phyloP scores from a whole-genome alignment of 2,888 invertebrate genomes.

The Conistra vaccinii region DNA sequence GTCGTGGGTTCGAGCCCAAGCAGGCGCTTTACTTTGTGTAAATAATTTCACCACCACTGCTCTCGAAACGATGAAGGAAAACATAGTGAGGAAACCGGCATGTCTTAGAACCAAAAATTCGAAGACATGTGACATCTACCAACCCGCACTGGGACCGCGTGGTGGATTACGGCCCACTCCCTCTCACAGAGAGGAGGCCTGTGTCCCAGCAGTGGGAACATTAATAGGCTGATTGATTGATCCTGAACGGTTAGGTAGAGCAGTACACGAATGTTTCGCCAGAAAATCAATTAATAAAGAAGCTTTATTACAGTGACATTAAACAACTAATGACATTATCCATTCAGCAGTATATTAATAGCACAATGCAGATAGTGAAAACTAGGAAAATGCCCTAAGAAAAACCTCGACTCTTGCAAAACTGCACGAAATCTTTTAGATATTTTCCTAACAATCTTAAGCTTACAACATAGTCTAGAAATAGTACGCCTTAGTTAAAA shows the following conservation, averaged over 20 bases:
- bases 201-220: too few species aligned
- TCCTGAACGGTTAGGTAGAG: background rate
- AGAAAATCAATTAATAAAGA: background rate
- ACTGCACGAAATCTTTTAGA: background rate
- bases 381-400: background rate
- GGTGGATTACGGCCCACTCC: too few species aligned
- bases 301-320: background rate
- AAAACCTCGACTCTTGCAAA: background rate
- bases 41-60: too few species aligned
- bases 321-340: background rate
- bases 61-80: too few species aligned
- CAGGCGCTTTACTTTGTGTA: too few species aligned
- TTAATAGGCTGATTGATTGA: too few species aligned
- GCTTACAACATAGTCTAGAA: conserved; percentile 13
- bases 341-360: background rate
- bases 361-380: background rate
- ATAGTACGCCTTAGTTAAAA: conserved; percentile 44
- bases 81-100: too few species aligned
- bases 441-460: conserved; percentile 13
- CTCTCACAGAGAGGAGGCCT: too few species aligned
- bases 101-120: too few species aligned
- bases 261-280: background rate
- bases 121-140: too few species aligned
- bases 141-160: too few species aligned
- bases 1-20: too few species aligned